Evolutionary conservation across 2,888 invertebrate species (phyloP), one percentile per base, ranked within the genome.

Genomic region (Chrysomela aeneicollis): DNA sequence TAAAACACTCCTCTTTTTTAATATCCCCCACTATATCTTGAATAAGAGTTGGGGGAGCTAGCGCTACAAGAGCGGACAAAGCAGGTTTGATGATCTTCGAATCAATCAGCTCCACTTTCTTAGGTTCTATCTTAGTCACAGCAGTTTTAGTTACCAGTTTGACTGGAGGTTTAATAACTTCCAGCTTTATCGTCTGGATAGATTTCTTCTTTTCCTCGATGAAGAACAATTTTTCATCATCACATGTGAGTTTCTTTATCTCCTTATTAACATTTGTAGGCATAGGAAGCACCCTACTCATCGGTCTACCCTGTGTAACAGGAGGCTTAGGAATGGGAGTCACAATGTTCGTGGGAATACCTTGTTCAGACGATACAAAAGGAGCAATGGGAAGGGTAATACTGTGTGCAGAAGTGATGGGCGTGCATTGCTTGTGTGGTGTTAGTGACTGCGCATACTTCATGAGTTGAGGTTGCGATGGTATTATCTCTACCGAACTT

Each of bases 271-370:
- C 86, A 59, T 88, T 87, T 68, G 91, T 89, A 74, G 92, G 92
- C 86, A 92, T 89, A 9, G 92, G 92, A 57, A 92, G 77, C 1
- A 92, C 92, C 68, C 92, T 86, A 77, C 91, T 92, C 86, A 92
- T 92, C 47, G 92, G 92, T 64, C 92, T 84, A 81, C 84, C 84
- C 59, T 79, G 80, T 9, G 72, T 70, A 15, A 83, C 78, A 1
- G 76, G 70, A 8, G 76, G 83, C 76, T 86, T 86, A 51, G 86
- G 86, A 59, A 90, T 87, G 1, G 91, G 91, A 76, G 89, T 89
- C 0, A 91, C 91, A 58, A 91, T 88, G 78, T 90, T 91, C 10
- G 90, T 90, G 17, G 90, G 90, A 73, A 90, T 88, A 74, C 87
- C 86, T 76, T 87, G 88, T 66, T 88, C 87, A 10, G 30, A 80